Percentiles rank a stretch among this genome's conserved stretches.
phyloP scores from a whole-genome alignment of 2,797 vertebrate genomes.

The Zalophus californianus region DNA sequence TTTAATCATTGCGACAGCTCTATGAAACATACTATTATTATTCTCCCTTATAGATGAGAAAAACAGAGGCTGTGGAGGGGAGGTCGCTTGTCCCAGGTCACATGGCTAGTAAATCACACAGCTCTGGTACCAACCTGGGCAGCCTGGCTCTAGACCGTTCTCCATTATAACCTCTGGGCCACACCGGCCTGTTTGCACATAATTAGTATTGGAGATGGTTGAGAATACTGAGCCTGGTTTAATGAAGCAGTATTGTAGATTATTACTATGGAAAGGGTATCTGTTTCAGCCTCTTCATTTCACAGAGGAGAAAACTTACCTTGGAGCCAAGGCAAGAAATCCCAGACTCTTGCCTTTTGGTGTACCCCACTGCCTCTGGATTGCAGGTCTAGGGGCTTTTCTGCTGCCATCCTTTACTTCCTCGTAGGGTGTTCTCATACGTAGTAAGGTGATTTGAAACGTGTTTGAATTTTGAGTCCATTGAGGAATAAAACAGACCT shows the following conservation, averaged over 20 bases:
- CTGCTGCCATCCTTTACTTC: background rate
- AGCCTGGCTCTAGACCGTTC: background rate
- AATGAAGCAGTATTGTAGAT: background rate
- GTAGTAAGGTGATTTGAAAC: slow-evolving; percentile 1
- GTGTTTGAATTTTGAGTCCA: background rate
- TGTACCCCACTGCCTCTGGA: background rate
- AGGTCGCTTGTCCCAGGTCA: background rate
- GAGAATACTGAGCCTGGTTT: background rate
- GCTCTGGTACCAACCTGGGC: background rate
- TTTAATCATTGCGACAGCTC: background rate
- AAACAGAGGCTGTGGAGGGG: background rate
- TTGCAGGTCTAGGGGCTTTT: background rate
- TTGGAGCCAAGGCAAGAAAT: background rate
- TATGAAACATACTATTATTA: background rate
- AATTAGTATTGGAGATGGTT: background rate
- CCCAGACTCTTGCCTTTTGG: background rate
- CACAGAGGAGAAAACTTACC: background rate
- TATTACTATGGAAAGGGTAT: background rate
- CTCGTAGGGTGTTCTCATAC: background rate
- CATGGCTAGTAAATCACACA: background rate
- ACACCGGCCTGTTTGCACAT: background rate
- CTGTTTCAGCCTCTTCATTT: slow-evolving; percentile 8
- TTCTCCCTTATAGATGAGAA: background rate
- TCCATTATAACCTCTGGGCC: background rate
- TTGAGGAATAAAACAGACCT: background rate